These are phyloP conservation scores for Frankliniella fusca DNA, from an alignment of 2,888 invertebrate species.

Conservation along the genomic window DNA sequence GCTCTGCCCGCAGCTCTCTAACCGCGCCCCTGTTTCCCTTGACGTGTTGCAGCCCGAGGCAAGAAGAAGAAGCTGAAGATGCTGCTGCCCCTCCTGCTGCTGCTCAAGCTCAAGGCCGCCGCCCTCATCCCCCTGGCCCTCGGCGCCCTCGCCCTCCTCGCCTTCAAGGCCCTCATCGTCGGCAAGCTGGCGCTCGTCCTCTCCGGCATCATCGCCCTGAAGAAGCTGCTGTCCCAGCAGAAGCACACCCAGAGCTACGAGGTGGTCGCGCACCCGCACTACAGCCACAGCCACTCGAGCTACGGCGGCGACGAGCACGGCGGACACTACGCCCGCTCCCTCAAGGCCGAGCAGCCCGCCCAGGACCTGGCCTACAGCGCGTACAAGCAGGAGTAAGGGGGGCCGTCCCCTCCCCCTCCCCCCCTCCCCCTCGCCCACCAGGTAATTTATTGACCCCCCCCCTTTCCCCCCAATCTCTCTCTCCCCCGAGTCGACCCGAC, in stretches of 20 bases:
- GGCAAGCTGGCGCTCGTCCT: conserved; percentile 79
- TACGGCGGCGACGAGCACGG: conserved; percentile 58
- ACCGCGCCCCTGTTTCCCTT: neutral
- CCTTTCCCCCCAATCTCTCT: neutral
- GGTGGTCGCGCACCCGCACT: conserved; percentile 59
- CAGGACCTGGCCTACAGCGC: conserved; percentile 70
- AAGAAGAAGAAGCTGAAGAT: conserved; percentile 76
- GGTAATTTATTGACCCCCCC: conserved; percentile 4
- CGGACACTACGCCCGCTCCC: conserved; percentile 62
- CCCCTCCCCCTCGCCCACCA: neutral
- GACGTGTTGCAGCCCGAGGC: conserved; percentile 62
- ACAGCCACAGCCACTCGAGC: conserved; percentile 56
- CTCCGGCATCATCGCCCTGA: conserved; percentile 70
- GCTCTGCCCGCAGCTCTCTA: neutral
- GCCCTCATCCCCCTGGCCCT: conserved; percentile 72
- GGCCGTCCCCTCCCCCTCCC: neutral
- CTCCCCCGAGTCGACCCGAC: neutral
- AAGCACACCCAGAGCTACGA: conserved; percentile 68
- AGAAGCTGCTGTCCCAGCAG: conserved; percentile 69
- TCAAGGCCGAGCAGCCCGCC: conserved; percentile 52
- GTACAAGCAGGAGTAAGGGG: conserved; percentile 46
- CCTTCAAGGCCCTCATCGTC: conserved; percentile 77
- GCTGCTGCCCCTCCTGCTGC: conserved; percentile 67
- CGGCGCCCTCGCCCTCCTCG: conserved; percentile 70
- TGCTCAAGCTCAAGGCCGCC: conserved; percentile 74